Evolutionary conservation across 2,797 vertebrate species (phyloP).

Genomic region (Cirrhinus molitorella): DNA sequence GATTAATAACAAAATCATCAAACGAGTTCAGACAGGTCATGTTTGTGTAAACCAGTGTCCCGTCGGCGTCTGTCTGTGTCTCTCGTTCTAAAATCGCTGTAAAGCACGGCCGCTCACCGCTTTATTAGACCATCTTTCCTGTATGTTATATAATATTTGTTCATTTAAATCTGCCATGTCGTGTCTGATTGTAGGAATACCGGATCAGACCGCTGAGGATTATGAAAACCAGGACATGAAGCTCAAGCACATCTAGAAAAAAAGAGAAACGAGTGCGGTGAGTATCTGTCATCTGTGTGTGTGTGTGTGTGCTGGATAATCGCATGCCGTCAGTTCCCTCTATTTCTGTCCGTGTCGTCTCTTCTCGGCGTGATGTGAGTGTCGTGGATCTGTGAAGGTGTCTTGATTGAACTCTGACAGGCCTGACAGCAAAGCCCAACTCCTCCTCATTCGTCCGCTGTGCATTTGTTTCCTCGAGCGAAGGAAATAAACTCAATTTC

Average conservation of each 20-base stretch:
- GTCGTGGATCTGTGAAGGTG: not conserved
- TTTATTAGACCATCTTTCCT: conserved; percentile 60
- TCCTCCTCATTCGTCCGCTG: not conserved
- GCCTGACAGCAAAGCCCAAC: conserved; percentile 26
- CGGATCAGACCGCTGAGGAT: conserved; percentile 51
- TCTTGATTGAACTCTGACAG: conserved; percentile 51
- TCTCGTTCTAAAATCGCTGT: not conserved
- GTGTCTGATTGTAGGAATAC: conserved; percentile 53
- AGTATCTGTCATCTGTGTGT: conserved; percentile 22
- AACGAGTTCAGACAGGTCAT: too few species aligned
- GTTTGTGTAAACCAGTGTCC: too few species aligned
- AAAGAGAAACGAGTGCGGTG: conserved; percentile 42
- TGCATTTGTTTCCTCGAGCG: not conserved
- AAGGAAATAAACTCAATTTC: conserved; percentile 19
- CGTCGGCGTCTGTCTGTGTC: not conserved
- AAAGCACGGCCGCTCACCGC: conserved; percentile 65
- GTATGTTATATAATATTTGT: conserved; percentile 43
- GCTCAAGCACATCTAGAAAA: conserved; percentile 53
- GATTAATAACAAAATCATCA: too few species aligned
- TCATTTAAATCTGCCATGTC: conserved; percentile 41
- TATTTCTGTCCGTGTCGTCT: conserved; percentile 22
- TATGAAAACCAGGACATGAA: conserved; percentile 60
- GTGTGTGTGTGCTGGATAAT: conserved; percentile 23
- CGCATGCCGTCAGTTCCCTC: not conserved
- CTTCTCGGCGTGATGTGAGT: conserved; percentile 25